Base-by-base conservation (phyloP, 2,113 vertebrate genomes). In the Gracilinanus agilis region DNA sequence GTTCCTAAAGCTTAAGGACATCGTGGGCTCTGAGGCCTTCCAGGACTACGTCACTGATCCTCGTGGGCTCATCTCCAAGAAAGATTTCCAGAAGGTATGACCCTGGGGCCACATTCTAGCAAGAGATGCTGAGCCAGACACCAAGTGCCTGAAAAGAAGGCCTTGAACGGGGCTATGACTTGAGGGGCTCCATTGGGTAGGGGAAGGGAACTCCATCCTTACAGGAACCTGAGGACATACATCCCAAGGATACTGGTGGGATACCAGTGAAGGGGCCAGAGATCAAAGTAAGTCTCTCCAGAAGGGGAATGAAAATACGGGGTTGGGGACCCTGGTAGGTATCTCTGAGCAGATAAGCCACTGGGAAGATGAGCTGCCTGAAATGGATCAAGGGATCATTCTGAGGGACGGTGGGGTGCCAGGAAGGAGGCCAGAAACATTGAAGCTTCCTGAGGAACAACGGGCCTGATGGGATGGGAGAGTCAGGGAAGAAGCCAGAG, bases 1-100 rank as follows among this genome's bases (percentile, higher is more conserved):
- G 99, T 99, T 99, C 98, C 99, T 99, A 19, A 99, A 99, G 97
- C 99, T 99, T 91, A 99, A 99, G 94, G 99, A 99, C 98, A 99
- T 99, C 6, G 99, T 99, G 94, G 99, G 99, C 0, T 99, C 99
- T 0, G 99, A 99, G 19, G 99, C 99, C 83, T 99, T 99, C 99
- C 98, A 98, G 29, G 99, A 99, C 96, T 99, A 99, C 0, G 98
- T 99, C 95, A 99, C 99, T 0, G 99, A 99, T 93, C 99, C 99
- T 0, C 99, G 99, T 0, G 99, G 99, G 0, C 99, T 99, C 9
- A 99, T 99, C 98, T 99, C 99, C 96, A 99, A 99, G 98, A 99
- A 99, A 97, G 99, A 99, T 90, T 99, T 99, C 98, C 99, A 99
- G 97, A 99, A 99, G 96, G 97, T 98, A 4, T 13, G 90, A 49